A percentile compares a stretch with the other conserved stretches of the same genome.
phyloP scores from a whole-genome alignment of 2,113 vertebrate species.

The Ochotona princeps region DNA sequence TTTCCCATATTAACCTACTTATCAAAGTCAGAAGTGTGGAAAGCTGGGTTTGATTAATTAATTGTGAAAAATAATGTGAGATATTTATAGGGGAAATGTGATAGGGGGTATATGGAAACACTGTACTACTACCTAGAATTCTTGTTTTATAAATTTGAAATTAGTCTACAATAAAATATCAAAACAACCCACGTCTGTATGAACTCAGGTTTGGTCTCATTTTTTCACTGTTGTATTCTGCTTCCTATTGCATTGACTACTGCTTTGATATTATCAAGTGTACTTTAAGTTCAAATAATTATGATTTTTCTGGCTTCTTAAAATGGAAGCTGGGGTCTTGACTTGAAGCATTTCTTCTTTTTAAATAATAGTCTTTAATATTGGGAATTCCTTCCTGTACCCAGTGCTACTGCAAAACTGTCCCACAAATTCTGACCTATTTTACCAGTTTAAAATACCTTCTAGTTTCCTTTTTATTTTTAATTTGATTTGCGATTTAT shows the following conservation, averaged over 20 bases:
- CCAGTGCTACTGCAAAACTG: background rate
- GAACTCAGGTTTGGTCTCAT: background rate
- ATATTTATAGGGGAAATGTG: no score
- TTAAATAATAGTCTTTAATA: background rate
- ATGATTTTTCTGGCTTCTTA: background rate
- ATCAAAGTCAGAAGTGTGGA: background rate
- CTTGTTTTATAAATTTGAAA: no score
- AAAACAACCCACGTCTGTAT: background rate
- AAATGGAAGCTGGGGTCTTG: background rate
- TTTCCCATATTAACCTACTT: background rate
- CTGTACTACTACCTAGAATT: no score
- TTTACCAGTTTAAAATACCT: background rate
- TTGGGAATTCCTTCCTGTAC: background rate
- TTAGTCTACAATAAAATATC: no score
- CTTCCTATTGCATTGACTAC: background rate
- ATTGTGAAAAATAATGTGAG: no score
- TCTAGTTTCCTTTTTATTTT: background rate
- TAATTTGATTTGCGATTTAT: background rate
- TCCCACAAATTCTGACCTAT: background rate
- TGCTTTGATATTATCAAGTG: background rate
- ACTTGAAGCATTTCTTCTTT: background rate
- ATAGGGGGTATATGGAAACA: no score
- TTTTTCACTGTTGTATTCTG: background rate
- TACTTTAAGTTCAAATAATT: background rate
- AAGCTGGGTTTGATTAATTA: no score